A percentile compares a stretch with the other conserved stretches of the same genome.
These are phyloP conservation scores for Laothoe populi DNA, from an alignment of 2,888 invertebrate species.

Conservation along the genomic window DNA sequence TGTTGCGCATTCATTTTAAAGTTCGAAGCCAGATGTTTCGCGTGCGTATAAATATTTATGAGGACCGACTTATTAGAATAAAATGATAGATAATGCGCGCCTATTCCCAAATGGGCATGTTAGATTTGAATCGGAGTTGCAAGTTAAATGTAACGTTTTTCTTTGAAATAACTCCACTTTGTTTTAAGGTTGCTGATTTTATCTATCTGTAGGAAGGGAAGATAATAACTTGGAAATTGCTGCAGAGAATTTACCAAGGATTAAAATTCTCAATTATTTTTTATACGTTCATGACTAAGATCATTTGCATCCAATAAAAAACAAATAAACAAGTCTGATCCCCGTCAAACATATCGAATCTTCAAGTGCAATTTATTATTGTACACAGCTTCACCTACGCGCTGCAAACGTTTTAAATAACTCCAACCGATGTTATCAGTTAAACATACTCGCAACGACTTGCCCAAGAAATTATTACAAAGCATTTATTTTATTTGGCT, in stretches of 20 bases:
- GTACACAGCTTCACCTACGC: slow-evolving; percentile 62
- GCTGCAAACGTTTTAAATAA: slow-evolving; percentile 61
- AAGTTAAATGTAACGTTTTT: neutral
- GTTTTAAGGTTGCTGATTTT: neutral
- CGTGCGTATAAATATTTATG: slow-evolving; percentile 60
- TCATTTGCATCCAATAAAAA: too few species aligned
- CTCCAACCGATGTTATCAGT: slow-evolving; percentile 62
- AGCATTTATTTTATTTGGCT: slow-evolving; percentile 54
- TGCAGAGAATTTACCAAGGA: too few species aligned
- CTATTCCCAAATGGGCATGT: slow-evolving; percentile 27
- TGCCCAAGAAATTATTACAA: slow-evolving; percentile 38
- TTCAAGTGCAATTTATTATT: slow-evolving; percentile 66
- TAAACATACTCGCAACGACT: slow-evolving; percentile 51
- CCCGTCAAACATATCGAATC: slow-evolving; percentile 65
- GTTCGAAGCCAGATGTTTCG: slow-evolving; percentile 59
- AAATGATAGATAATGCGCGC: slow-evolving; percentile 32
- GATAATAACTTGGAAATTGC: too few species aligned
- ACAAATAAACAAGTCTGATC: slow-evolving; percentile 44
- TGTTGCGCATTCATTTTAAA: slow-evolving; percentile 40
- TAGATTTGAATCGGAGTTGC: neutral
- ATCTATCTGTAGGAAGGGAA: too few species aligned
- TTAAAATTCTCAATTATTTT: too few species aligned
- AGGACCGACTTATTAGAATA: slow-evolving; percentile 39
- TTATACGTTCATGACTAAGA: neutral
- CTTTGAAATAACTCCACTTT: neutral